Evolutionary conservation across 2,888 invertebrate species (phyloP).

Genomic region (Thereva unica): DNA sequence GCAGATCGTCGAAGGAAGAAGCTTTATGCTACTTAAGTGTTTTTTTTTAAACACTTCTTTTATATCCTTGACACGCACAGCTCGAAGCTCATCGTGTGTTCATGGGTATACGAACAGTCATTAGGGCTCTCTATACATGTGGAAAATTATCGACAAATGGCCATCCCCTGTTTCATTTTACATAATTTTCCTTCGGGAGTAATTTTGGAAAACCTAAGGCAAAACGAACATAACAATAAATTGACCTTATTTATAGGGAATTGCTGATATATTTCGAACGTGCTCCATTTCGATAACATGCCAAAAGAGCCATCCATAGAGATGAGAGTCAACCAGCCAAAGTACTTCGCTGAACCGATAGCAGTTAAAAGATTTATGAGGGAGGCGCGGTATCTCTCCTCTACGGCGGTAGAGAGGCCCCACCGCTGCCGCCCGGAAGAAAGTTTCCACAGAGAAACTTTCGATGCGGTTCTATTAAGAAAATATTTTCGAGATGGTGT

Average conservation of each 20-base stretch:
- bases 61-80: too few species aligned
- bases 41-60: too few species aligned
- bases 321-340: slow-evolving; percentile 2
- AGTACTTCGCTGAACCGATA: not conserved
- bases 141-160: too few species aligned
- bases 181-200: slow-evolving; percentile 11
- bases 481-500: too few species aligned
- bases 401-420: not conserved
- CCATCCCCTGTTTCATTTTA: not conserved
- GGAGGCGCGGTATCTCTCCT: not conserved
- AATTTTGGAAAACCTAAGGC: not conserved
- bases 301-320: slow-evolving; percentile 3
- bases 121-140: too few species aligned
- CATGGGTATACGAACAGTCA: too few species aligned
- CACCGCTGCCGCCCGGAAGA: too few species aligned
- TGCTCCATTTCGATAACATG: slow-evolving; percentile 11
- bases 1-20: too few species aligned
- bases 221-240: slow-evolving; percentile 6
- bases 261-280: slow-evolving; percentile 12
- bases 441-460: too few species aligned
- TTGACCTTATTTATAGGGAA: slow-evolving; percentile 8
- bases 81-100: too few species aligned
- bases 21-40: too few species aligned
- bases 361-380: not conserved
- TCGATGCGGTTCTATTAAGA: too few species aligned